Percentiles rank a stretch among this genome's conserved stretches.
Conservation (phyloP, 2,888 invertebrate genomes). For the Syritta pipiens region DNA sequence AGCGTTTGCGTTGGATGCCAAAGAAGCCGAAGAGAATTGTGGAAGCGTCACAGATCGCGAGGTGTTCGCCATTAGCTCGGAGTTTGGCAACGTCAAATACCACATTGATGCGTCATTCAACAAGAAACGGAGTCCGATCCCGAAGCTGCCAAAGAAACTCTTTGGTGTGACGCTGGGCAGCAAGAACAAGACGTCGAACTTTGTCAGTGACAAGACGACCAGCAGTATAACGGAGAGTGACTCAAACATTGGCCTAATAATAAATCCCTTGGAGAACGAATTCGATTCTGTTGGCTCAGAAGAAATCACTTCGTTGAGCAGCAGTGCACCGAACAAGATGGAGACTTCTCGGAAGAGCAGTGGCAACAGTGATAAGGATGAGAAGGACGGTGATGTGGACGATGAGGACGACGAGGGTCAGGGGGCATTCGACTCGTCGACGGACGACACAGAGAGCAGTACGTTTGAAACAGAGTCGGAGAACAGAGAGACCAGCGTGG, state of each 20-base stretch:
- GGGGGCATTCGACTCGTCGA: constrained; percentile 57
- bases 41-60: constrained; percentile 79
- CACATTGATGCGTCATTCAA: constrained; percentile 75
- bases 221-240: constrained; percentile 70
- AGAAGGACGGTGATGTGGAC: constrained; percentile 37
- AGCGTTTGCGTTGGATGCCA: constrained; percentile 62
- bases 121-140: constrained; percentile 78
- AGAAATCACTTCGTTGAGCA: constrained; percentile 70
- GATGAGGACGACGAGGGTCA: constrained; percentile 73
- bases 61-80: constrained; percentile 90
- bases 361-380: constrained; percentile 48
- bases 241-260: constrained; percentile 82
- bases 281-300: constrained; percentile 75
- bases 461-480: constrained; percentile 78
- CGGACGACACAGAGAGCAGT: constrained; percentile 78
- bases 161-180: constrained; percentile 79
- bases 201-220: constrained; percentile 75
- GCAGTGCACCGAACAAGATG: constrained; percentile 68
- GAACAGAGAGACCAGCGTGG: constrained; percentile 76
- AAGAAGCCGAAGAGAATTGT: constrained; percentile 73
- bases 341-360: constrained; percentile 49
- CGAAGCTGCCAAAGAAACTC: constrained; percentile 78
- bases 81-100: constrained; percentile 86
- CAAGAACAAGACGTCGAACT: constrained; percentile 78
- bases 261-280: constrained; percentile 82